Conservation (phyloP, 2,888 invertebrate genomes). For the Acanthosepion esculentum region DNA sequence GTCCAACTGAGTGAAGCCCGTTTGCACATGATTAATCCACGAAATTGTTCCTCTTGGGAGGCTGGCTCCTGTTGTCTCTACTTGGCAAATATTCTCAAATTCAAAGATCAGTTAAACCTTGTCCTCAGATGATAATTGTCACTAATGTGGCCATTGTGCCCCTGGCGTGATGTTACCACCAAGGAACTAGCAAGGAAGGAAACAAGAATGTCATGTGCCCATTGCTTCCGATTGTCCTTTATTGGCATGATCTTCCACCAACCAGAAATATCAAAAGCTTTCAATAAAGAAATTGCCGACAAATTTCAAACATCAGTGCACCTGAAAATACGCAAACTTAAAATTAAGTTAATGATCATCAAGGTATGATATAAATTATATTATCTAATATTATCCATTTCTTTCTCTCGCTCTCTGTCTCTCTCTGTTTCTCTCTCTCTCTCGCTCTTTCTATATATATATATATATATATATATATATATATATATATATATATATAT, state of each 20-base stretch:
- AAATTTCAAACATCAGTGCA: neutral
- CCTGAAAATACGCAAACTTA: neutral
- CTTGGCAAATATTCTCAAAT: neutral
- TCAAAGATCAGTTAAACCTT: neutral
- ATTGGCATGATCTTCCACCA: neutral
- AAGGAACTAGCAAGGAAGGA: neutral
- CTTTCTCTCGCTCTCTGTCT: too few species aligned
- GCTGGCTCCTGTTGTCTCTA: neutral
- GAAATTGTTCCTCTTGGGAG: neutral
- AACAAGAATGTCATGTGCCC: neutral
- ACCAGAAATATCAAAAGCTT: neutral
- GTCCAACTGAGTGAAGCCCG: neutral
- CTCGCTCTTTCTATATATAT: neutral
- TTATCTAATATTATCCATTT: too few species aligned
- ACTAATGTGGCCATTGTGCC: neutral
- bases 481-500: neutral
- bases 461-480: slow-evolving; percentile 2
- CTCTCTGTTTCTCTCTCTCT: too few species aligned
- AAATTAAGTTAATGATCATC: neutral
- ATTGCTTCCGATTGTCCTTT: neutral
- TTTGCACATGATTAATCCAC: neutral
- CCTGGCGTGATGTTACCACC: neutral
- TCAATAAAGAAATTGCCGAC: neutral
- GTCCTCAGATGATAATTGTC: neutral
- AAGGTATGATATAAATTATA: too few species aligned